A percentile compares a stretch with the other conserved stretches of the same genome.
Conservation (phyloP, 2,888 invertebrate species). For the Plagiodera versicolora region DNA sequence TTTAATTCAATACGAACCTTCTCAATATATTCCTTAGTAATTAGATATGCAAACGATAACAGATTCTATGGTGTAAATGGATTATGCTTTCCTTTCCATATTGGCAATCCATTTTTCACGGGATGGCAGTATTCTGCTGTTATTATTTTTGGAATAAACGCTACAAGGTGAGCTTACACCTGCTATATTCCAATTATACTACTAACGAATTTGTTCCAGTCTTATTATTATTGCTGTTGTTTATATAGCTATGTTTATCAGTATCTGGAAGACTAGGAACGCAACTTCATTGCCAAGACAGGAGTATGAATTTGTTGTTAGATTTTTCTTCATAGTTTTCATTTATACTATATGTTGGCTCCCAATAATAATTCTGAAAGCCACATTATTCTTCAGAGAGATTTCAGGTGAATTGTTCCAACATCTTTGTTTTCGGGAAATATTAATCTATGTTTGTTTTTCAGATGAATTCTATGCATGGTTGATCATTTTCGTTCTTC, state of each 20-base stretch:
- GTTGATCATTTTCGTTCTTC: constrained; percentile 63
- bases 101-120: constrained; percentile 65
- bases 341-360: constrained; percentile 73
- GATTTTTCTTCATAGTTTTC: constrained; percentile 71
- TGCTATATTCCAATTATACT: not conserved
- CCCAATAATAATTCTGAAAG: constrained; percentile 67
- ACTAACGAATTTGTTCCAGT: constrained; percentile 44
- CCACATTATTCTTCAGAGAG: constrained; percentile 55
- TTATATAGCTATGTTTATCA: constrained; percentile 65
- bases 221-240: constrained; percentile 61
- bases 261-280: constrained; percentile 64
- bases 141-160: constrained; percentile 68
- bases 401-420: constrained; percentile 58
- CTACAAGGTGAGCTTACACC: constrained; percentile 54
- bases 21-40: not conserved
- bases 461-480: constrained; percentile 59
- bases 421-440: not conserved
- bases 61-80: constrained; percentile 69
- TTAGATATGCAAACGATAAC: constrained; percentile 2
- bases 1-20: not conserved
- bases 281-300: constrained; percentile 61
- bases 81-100: constrained; percentile 71
- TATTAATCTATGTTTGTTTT: not conserved
- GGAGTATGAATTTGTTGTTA: constrained; percentile 66
- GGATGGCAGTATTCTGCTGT: constrained; percentile 76